phyloP scores from a whole-genome alignment of 92 coral and sea anemone genomes.

The Zoanthus sansibaricus region DNA sequence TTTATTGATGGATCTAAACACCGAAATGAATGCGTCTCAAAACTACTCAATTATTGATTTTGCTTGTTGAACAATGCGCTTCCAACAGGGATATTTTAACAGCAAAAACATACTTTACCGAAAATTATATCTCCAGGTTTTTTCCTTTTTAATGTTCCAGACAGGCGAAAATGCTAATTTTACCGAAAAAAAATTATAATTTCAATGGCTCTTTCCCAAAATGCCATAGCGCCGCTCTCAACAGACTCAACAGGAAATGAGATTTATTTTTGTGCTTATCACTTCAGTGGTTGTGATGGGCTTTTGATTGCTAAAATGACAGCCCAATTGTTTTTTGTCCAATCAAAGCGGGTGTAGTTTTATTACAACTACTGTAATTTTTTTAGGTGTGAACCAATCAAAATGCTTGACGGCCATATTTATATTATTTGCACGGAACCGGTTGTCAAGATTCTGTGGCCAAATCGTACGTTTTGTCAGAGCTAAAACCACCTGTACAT shows the following conservation, averaged over 20 bases:
- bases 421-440: constrained; percentile 47
- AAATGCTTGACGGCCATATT: constrained; percentile 37
- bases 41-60: constrained; percentile 64
- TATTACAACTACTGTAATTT: constrained; percentile 29
- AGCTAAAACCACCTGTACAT: constrained; percentile 45
- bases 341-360: constrained; percentile 57
- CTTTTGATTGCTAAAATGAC: constrained; percentile 40
- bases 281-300: constrained; percentile 3
- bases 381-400: constrained; percentile 40
- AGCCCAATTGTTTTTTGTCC: constrained; percentile 44
- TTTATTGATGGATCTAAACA: constrained; percentile 34
- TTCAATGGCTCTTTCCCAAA: neutral
- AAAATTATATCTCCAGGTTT: neutral
- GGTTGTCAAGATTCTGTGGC: constrained; percentile 51
- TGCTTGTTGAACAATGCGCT: constrained; percentile 46
- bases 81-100: constrained; percentile 36
- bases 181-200: neutral
- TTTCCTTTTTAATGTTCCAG: neutral
- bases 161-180: neutral
- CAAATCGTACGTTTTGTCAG: constrained; percentile 40
- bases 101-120: constrained; percentile 9
- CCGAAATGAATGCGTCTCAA: constrained; percentile 49
- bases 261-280: constrained; percentile 35
- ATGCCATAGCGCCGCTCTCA: neutral
- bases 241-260: constrained; percentile 40